These are phyloP conservation scores for Hemibagrus guttatus DNA, from an alignment of 2,797 vertebrate species.

Conservation along the genomic window DNA sequence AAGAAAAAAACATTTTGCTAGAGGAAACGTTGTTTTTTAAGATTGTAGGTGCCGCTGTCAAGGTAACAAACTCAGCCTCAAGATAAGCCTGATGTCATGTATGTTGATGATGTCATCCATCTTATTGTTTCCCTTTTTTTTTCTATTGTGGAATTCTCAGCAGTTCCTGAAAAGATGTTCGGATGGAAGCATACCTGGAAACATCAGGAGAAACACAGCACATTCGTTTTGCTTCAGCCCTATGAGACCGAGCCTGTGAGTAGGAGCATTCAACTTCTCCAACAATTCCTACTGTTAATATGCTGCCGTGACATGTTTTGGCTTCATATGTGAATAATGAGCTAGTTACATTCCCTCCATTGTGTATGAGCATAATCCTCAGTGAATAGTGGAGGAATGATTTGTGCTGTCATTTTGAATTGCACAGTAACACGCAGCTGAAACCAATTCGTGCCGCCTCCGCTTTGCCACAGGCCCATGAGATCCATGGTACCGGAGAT, in stretches of 20 bases:
- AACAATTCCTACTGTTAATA: slow-evolving; percentile 57
- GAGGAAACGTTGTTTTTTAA: neutral
- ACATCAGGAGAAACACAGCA: neutral
- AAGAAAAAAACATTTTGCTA: neutral
- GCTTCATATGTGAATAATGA: slow-evolving; percentile 60
- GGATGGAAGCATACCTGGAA: slow-evolving; percentile 7
- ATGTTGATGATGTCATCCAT: neutral
- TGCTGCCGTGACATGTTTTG: slow-evolving; percentile 57
- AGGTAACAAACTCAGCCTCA: too few relatives aligned
- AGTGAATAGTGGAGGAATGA: slow-evolving; percentile 48
- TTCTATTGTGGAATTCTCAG: neutral
- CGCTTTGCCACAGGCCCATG: slow-evolving; percentile 28
- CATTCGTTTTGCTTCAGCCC: slow-evolving; percentile 40
- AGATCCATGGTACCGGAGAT: slow-evolving; percentile 45
- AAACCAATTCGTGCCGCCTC: slow-evolving; percentile 36
- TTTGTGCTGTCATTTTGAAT: slow-evolving; percentile 54
- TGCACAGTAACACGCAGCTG: slow-evolving; percentile 34
- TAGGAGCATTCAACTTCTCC: slow-evolving; percentile 38
- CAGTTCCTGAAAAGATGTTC: neutral
- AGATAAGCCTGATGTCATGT: neutral
- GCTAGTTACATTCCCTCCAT: slow-evolving; percentile 58
- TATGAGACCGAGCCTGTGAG: slow-evolving; percentile 37
- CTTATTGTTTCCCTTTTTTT: neutral
- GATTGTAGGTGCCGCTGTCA: neutral
- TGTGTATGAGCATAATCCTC: slow-evolving; percentile 54